Base-by-base conservation (phyloP, 2,888 invertebrate genomes). In the Ennomos erosarius region DNA sequence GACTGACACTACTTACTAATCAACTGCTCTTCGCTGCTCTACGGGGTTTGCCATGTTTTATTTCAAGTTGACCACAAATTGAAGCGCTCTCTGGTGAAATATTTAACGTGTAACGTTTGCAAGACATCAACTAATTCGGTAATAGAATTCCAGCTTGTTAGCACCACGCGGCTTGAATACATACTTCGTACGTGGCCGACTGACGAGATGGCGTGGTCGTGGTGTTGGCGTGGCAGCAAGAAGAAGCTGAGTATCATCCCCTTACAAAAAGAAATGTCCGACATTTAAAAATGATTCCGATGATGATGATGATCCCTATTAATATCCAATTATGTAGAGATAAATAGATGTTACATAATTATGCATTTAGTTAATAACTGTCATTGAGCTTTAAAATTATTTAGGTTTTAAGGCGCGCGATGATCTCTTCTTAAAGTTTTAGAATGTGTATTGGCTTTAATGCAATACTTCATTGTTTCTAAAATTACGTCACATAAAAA, bases 121-220 rank as follows among this genome's bases (percentile, higher is more conserved):
- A 80, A 85, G 85, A 82, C 80, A 80, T 82, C 74, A 74, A 80
- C 82, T 88, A 88, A 88, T 88, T 88, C 78, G 72, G 78, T 88
- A 88, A 90, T 87, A 85, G 87, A 89, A 89, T 89, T 88, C 82
- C 75, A 77, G 81, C 87, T 88, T 84, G 89, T 90, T 90, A 90
- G 86, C 78, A 72, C 78, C 79, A 84, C 88, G 87, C 84, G 83
- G 71, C 64, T 64, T 73, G 89, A 87, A 89, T 88, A 87, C 81
- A 79, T 78, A 79, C 71, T 70, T 64, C 64, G 85, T 83, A 87
- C 87, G 86, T 85, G 86, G 81, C 65, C 64, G 65, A 67, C 58
- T 55, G 65, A 51, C 47, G 55, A 64, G 60, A 52, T 64, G 75
- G 67, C 53, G 55, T 59, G 54, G 68, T 52, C 62, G 9, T 9